Percentiles rank a stretch among this genome's conserved stretches.
Evolutionary conservation across 64 coral and sea anemone genomes (phyloP).

Genomic region (Pocillopora damicornis): DNA sequence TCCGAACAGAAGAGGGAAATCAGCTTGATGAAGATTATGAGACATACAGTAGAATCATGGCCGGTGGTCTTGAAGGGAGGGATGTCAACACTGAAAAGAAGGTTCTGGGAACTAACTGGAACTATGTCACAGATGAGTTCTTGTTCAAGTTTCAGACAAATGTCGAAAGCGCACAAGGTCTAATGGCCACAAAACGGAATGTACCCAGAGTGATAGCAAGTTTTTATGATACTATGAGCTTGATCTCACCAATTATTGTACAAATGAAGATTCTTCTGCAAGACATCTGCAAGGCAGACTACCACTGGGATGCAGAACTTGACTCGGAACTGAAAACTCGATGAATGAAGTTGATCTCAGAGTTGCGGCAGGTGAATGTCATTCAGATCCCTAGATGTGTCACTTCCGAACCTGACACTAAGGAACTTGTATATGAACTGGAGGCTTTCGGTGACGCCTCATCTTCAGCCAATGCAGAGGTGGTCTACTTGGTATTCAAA

Average conservation of each 20-base stretch:
- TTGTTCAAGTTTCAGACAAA: constrained; percentile 46
- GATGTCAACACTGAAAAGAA: constrained; percentile 25
- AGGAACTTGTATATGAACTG: constrained; percentile 9
- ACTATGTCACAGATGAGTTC: constrained; percentile 19
- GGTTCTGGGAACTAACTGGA: constrained; percentile 39
- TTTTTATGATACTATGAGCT: constrained; percentile 38
- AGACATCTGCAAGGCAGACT: constrained; percentile 15
- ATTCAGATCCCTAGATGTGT: constrained; percentile 45
- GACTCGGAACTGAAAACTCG: background rate
- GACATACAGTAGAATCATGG: background rate
- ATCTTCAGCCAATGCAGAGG: constrained; percentile 4
- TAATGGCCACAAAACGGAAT: constrained; percentile 28
- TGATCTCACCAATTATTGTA: constrained; percentile 35
- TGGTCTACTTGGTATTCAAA: constrained; percentile 47
- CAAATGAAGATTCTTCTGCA: constrained; percentile 41
- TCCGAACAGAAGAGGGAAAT: no score
- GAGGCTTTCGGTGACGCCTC: constrained; percentile 47
- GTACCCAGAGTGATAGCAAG: background rate
- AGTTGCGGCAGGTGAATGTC: constrained; percentile 26
- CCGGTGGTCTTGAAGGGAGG: background rate
- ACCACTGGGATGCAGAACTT: constrained; percentile 20
- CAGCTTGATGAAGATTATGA: background rate
- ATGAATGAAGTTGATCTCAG: constrained; percentile 31
- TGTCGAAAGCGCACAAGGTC: background rate
- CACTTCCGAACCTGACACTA: background rate